Conservation (phyloP, 2,113 vertebrate species). For the Hydrochoerus hydrochaeris region DNA sequence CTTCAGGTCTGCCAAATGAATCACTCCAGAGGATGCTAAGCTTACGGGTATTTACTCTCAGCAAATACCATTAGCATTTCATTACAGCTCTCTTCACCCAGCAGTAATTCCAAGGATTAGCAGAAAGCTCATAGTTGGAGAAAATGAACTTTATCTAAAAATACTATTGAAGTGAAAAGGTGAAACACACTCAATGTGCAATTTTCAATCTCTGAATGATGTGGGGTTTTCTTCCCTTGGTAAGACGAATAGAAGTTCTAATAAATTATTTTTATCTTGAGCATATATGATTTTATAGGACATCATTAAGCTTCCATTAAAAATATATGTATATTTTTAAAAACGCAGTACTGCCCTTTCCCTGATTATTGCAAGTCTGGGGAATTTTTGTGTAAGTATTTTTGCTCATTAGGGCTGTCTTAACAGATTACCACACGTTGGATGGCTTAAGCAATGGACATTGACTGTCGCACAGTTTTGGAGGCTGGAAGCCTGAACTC, state of each 20-base stretch:
- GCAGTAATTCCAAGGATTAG: not conserved
- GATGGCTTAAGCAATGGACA: not conserved
- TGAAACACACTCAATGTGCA: not conserved
- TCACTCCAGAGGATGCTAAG: not conserved
- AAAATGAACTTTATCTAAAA: not conserved
- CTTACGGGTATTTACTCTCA: not conserved
- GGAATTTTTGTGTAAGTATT: not conserved
- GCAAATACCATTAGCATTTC: slow-evolving; percentile 35
- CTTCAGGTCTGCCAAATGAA: not conserved
- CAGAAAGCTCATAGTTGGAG: slow-evolving; percentile 1
- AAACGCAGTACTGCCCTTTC: not conserved
- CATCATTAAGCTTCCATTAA: not conserved
- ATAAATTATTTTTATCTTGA: slow-evolving; percentile 23
- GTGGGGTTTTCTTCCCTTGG: not conserved
- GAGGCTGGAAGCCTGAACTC: not conserved
- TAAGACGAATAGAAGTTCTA: not conserved
- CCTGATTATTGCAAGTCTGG: not conserved
- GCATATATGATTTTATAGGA: not conserved
- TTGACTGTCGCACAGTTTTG: not conserved
- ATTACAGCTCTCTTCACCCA: not conserved
- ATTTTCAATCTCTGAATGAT: not conserved
- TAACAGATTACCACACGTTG: not conserved
- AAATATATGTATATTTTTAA: not conserved
- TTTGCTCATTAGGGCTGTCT: not conserved
- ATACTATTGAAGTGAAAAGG: not conserved